Evolutionary conservation across 2,113 vertebrate genomes (phyloP), one percentile per base, ranked within the genome.

Genomic region (Amazona vittata): DNA sequence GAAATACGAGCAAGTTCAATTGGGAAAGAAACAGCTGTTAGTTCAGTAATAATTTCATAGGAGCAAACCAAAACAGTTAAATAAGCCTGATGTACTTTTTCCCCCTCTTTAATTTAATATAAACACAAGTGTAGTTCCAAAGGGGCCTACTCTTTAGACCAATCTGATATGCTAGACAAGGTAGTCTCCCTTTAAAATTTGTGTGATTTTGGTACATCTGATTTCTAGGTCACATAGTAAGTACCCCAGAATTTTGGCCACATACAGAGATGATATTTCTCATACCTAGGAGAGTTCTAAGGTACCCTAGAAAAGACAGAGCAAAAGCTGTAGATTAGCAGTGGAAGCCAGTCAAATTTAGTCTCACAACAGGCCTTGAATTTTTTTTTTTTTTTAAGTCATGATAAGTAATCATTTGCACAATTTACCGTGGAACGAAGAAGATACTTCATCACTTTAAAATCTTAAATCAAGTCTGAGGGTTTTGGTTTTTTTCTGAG

Each of bases 351-450:
- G 28, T 63, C 5, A 88, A 90, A 88, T 80, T 88, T 44, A 62
- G 5, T 82, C 29, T 75, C n/a, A 41, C 46, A 74, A 79, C 9
- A 70, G 35, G 39, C 11, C 57, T 76, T 65, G n/a, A 73, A 9
- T 47, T 29, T 53, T 43, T 71, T 11, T 41, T 41, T 91, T 92
- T 81, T 93, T 92, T 84, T 13, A 83, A 55, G 33, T 43, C 37
- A 15, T 39, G 13, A 46, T 95, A 86, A 88, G 37, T 85, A 93
- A 86, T 71, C 25, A 80, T 83, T 88, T 88, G 46, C 60, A 86
- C 63, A 89, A 60, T 83, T 94, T 88, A 55, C 49, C 17, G 39
- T 15, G 33, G 53, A 86, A 81, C 29, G 80, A 88, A 80, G n/a
- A 39, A 91, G 82, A 55, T 63, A 83, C 24, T 88, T 26, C n/a